Percentiles rank a stretch among this genome's conserved stretches.
Conservation (phyloP, 2,113 vertebrate genomes). For the Lota lota region DNA sequence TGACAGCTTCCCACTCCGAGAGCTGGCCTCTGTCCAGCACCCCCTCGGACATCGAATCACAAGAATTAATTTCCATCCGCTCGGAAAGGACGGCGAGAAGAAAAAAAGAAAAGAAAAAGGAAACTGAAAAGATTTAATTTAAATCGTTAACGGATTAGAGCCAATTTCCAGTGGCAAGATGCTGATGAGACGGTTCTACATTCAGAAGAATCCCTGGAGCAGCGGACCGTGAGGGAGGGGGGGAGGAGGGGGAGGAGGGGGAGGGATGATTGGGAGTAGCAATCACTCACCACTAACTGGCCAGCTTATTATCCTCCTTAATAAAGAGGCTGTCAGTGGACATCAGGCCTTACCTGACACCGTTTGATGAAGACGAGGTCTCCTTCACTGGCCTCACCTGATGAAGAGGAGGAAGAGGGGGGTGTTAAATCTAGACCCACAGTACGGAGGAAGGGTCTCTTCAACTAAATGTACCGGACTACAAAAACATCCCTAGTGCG, state of each 20-base stretch:
- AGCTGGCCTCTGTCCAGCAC: slow-evolving; percentile 40
- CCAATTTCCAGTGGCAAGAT: slow-evolving; percentile 21
- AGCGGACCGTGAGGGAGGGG: no score
- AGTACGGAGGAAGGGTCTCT: no score
- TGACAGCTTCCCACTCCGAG: slow-evolving; percentile 33
- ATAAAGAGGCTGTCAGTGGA: slow-evolving; percentile 8
- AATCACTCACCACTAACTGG: not conserved
- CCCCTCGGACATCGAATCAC: slow-evolving; percentile 37
- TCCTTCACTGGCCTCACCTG: slow-evolving; percentile 24
- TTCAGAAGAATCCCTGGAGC: slow-evolving; percentile 9
- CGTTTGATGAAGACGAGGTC: slow-evolving; percentile 20
- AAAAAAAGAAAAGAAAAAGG: not conserved
- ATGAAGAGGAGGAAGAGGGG: no score
- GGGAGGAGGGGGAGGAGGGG: no score
- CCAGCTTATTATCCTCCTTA: slow-evolving; percentile 21
- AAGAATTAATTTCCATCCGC: slow-evolving; percentile 51
- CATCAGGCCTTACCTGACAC: slow-evolving; percentile 37
- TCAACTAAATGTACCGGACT: no score
- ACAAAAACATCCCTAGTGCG: no score
- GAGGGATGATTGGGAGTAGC: slow-evolving; percentile 1
- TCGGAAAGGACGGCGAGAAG: slow-evolving; percentile 14
- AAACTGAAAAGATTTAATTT: slow-evolving; percentile 15
- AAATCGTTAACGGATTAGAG: slow-evolving; percentile 35
- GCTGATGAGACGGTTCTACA: slow-evolving; percentile 18
- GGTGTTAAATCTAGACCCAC: no score